Conservation (phyloP, 2,888 invertebrate species). For the Andrena marginata region DNA sequence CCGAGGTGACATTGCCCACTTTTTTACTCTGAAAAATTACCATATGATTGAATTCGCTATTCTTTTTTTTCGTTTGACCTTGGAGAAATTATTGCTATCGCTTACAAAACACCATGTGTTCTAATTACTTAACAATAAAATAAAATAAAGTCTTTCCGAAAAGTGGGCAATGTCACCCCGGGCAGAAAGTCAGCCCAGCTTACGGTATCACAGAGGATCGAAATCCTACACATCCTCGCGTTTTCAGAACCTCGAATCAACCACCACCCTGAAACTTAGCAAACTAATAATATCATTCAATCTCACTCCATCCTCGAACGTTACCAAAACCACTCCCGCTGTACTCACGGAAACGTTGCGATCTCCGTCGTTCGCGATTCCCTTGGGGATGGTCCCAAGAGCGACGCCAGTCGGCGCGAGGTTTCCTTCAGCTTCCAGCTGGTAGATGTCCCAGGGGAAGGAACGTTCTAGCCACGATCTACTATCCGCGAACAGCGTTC, state of each 20-base stretch:
- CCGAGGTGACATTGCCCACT: too few relatives aligned
- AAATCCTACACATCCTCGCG: not conserved
- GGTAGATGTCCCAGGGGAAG: not conserved
- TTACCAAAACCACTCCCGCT: not conserved
- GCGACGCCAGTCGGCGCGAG: not conserved
- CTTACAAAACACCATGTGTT: too few relatives aligned
- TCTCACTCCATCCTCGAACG: not conserved
- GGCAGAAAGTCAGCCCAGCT: too few relatives aligned
- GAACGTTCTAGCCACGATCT: not conserved
- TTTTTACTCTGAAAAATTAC: too few relatives aligned
- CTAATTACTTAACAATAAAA: too few relatives aligned
- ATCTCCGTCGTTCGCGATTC: not conserved
- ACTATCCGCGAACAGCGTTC: not conserved
- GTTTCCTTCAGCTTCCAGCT: not conserved
- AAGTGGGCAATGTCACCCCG: too few relatives aligned
- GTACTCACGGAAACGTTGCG: slow-evolving; percentile 9
- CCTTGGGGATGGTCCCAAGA: not conserved
- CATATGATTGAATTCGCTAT: too few relatives aligned
- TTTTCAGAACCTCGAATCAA: not conserved
- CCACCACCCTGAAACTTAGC: not conserved
- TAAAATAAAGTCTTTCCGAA: too few relatives aligned
- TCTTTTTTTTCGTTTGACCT: too few relatives aligned
- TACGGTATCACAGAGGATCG: too few relatives aligned
- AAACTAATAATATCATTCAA: not conserved
- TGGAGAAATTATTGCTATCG: too few relatives aligned